Base-by-base conservation (phyloP, 2,888 invertebrate species). In the Escarpia spicata region DNA sequence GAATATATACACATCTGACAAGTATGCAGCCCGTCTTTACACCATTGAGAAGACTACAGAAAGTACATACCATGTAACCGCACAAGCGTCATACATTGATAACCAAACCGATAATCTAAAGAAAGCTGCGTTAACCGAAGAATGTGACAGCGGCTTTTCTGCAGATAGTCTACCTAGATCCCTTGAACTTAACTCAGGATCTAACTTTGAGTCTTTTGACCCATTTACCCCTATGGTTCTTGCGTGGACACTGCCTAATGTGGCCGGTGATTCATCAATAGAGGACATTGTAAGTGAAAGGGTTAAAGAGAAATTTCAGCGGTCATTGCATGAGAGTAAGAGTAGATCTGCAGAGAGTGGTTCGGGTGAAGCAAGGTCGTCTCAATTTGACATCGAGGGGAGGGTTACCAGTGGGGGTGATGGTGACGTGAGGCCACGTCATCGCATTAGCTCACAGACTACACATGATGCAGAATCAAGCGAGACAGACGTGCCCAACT, bases 101-200 rank as follows among this genome's bases (percentile, higher is more conserved):
- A n/a, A 26, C n/a, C 75, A 75, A 75, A 26, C 26, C 0, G 75
- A 75, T 6, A 75, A 75, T 19, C 26, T 26, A 26, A 75, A 75
- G 44, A 43, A 91, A 44, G 15, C 91, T 8, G 91, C 43, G 37
- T 91, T 9, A 31, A 43, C 91, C n/a, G 44, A 91, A 19, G 43
- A 43, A 15, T 91, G 15, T 91, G 91, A 91, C 91, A 91, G 91
- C 37, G 91, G 44, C 26, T 91, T 44, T 91, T 44, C 43, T 44
- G 43, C 91, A 43, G 91, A 91, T 91, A 91, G 91, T 43, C n/a
- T 44, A 91, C 43, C 91, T 43, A 91, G 43, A 31, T 44, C 91
- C 44, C 12, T 91, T 91, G 91, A 75, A 75, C 75, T 75, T 26
- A 75, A 75, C 75, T 75, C 75, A 6, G n/a, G 75, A 19, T 75